Evolutionary conservation across 2,888 invertebrate species (phyloP), one percentile per base, ranked within the genome.

Genomic region (Nemapogon koenigi): DNA sequence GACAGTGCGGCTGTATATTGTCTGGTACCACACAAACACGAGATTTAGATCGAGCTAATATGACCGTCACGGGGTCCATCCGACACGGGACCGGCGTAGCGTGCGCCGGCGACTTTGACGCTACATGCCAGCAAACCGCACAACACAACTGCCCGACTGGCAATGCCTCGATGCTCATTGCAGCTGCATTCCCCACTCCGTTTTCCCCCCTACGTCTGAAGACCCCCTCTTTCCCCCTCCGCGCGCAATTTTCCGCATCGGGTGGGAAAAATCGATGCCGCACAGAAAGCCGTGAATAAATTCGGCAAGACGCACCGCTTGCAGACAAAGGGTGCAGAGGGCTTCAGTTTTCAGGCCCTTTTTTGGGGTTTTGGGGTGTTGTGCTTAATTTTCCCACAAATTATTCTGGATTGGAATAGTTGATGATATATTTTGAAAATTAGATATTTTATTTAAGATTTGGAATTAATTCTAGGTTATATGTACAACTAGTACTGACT

Each of bases 181-280:
- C 71, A 70, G 73, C 73, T 72, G 73, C 75, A 72, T 75, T 66
- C 68, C 70, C 62, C 56, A 49, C 52, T 55, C 57, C 54, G 61
- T 62, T 58, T 61, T 55, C 55, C 47, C 47, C 53, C 50, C 51
- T 50, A 53, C 60, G 58, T 58, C 55, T 59, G 59, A 16, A 58
- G 55, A 60, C 53, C 57, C 58, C 58, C 58, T 35, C 73, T 68
- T 69, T n/a, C 70, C 64, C 73, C 73, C 73, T 75, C 75, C 72
- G 40, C 38, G 70, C 72, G 70, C 62, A 72, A 75, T 78, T 79
- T 78, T 76, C 71, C 79, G 76, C 76, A 75, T 75, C 76, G 76
- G 76, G 75, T 68, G 70, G 76, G 76, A 78, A 78, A 76, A 78
- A 79, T 79, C 79, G 79, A 79, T 79, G 78, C 73, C 76, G 76